Conservation (phyloP, 1,140 invertebrate genomes). For the Solenopsis invicta region DNA sequence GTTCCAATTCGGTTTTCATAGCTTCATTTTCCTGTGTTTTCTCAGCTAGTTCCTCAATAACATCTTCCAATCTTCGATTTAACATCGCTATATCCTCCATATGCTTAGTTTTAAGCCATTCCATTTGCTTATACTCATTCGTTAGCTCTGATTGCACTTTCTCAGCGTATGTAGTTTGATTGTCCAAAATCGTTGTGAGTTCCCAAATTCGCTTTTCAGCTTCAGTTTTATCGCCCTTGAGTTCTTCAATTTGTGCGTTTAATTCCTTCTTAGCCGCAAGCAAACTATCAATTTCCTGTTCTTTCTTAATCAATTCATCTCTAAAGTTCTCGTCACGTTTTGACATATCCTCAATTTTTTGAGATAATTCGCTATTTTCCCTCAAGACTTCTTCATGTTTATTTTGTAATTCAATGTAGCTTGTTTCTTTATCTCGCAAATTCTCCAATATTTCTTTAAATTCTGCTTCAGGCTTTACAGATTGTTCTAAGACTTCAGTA, state of each 20-base stretch:
- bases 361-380: constrained; percentile 77
- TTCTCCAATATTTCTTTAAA: constrained; percentile 84
- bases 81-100: constrained; percentile 79
- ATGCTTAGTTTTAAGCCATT: constrained; percentile 84
- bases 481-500: constrained; percentile 68
- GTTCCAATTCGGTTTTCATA: constrained; percentile 73
- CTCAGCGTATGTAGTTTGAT: constrained; percentile 80
- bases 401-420: constrained; percentile 82
- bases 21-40: constrained; percentile 77
- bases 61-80: constrained; percentile 76
- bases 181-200: constrained; percentile 78
- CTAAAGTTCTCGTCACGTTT: constrained; percentile 75
- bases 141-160: constrained; percentile 85
- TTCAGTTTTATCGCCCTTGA: constrained; percentile 76
- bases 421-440: constrained; percentile 79
- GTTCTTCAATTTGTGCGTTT: constrained; percentile 76
- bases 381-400: constrained; percentile 79
- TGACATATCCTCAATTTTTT: constrained; percentile 74
- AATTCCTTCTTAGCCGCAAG: constrained; percentile 65
- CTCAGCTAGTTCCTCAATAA: constrained; percentile 76
- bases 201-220: constrained; percentile 82
- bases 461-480: constrained; percentile 80
- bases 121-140: constrained; percentile 85
- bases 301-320: constrained; percentile 74
- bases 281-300: constrained; percentile 64